These are phyloP conservation scores for Pteromalus puparum DNA, from an alignment of 1,140 invertebrate genomes.

Conservation along the genomic window DNA sequence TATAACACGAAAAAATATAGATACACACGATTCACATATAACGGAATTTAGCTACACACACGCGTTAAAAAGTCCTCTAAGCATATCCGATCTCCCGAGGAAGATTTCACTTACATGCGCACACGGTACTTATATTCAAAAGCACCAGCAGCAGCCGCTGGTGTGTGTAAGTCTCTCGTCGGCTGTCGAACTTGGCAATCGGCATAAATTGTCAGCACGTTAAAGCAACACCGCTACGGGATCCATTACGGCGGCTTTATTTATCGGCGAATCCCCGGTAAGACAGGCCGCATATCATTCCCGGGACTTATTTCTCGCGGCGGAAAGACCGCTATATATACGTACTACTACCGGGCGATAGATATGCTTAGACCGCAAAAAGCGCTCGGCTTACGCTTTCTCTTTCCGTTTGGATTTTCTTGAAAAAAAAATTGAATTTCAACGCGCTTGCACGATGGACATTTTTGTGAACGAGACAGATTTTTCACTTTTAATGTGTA, in stretches of 20 bases:
- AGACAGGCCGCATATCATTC: background rate
- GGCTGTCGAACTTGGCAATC: conserved; percentile 21
- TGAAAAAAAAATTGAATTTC: background rate
- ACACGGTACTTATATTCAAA: background rate
- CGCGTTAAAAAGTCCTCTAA: background rate
- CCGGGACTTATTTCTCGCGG: background rate
- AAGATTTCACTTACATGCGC: background rate
- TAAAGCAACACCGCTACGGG: conserved; percentile 9
- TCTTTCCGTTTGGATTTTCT: background rate
- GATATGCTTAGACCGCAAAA: background rate
- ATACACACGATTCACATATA: background rate
- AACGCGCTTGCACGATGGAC: too few relatives aligned
- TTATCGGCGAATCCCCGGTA: conserved; percentile 4
- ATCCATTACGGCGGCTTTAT: conserved; percentile 4
- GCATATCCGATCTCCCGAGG: background rate
- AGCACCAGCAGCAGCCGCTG: background rate
- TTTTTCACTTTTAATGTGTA: too few relatives aligned
- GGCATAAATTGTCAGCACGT: conserved; percentile 26
- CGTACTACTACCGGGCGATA: background rate
- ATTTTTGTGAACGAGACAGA: too few relatives aligned
- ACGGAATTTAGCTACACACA: background rate
- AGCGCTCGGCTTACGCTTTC: background rate
- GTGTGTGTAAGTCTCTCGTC: background rate
- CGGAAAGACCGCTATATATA: background rate
- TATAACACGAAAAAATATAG: background rate